Percentiles rank a stretch among this genome's conserved stretches.
phyloP scores from a whole-genome alignment of 1,140 invertebrate genomes.

The Diabrotica undecimpunctata region DNA sequence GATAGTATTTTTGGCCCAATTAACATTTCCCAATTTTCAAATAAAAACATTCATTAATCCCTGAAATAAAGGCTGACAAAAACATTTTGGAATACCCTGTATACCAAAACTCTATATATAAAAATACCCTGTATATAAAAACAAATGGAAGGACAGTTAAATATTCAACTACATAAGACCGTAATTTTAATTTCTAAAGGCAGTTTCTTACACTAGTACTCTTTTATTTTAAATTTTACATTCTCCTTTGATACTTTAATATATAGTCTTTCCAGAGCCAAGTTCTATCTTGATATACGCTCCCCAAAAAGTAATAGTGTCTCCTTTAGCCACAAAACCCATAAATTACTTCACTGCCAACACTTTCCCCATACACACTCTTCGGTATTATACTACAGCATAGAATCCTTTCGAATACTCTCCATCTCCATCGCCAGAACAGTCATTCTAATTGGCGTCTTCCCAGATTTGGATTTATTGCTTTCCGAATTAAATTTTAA shows the following conservation, averaged over 20 bases:
- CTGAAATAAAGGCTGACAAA: no score
- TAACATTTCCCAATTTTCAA: no score
- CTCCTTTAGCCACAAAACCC: background rate
- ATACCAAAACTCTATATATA: no score
- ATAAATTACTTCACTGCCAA: background rate
- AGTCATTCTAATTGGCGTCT: slow-evolving; percentile 13
- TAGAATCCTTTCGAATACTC: background rate
- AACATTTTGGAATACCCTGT: no score
- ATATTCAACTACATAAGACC: no score
- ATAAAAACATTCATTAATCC: no score
- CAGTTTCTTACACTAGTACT: no score
- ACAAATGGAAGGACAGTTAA: no score
- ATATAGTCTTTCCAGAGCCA: background rate
- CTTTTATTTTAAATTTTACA: no score
- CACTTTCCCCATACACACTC: background rate
- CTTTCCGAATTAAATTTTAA: slow-evolving; percentile 14
- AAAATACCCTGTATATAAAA: no score
- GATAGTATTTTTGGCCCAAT: no score
- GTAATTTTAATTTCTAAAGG: no score
- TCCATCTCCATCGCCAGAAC: background rate
- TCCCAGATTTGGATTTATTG: slow-evolving; percentile 13
- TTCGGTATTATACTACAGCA: background rate
- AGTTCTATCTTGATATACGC: background rate
- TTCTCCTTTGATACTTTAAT: background rate
- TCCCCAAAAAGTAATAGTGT: background rate